Percentiles rank a stretch among this genome's conserved stretches.
Evolutionary conservation across 1,140 invertebrate species (phyloP).

Genomic region (Maniola jurtina): DNA sequence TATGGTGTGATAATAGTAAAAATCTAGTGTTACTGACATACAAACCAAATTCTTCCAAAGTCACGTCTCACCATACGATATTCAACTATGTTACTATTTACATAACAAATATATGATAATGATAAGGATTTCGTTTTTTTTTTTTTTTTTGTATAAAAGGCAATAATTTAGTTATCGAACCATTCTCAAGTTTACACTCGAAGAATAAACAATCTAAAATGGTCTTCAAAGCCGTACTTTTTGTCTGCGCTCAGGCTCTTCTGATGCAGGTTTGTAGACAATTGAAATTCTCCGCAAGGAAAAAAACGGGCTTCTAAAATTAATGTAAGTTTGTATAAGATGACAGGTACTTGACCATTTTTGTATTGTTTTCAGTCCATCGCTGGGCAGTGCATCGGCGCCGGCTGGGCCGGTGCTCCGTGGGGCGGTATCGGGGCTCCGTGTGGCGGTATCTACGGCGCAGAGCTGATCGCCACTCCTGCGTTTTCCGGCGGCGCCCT

Average conservation of each 20-base stretch:
- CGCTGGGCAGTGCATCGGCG: constrained; percentile 11
- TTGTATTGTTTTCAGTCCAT: constrained; percentile 17
- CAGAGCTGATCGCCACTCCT: background rate
- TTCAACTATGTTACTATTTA: background rate
- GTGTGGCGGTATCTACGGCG: constrained; percentile 5
- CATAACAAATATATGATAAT: background rate
- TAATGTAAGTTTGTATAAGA: too few species aligned
- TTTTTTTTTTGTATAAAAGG: background rate
- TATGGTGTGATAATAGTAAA: background rate
- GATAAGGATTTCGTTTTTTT: background rate
- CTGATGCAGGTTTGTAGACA: constrained; percentile 33
- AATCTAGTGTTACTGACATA: too few species aligned
- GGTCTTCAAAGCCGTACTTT: constrained; percentile 13
- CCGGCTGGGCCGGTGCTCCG: background rate
- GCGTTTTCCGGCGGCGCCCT: constrained; percentile 9
- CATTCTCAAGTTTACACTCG: constrained; percentile 3
- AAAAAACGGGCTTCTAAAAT: too few species aligned
- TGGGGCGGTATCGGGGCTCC: background rate
- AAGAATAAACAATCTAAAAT: constrained; percentile 3
- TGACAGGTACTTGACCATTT: background rate
- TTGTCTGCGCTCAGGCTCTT: constrained; percentile 32
- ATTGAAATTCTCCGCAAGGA: too few species aligned
- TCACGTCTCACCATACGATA: background rate
- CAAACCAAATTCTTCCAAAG: background rate
- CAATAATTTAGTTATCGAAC: background rate